Base-by-base conservation (phyloP, 2,113 vertebrate genomes). In the Oreochromis spilurus region DNA sequence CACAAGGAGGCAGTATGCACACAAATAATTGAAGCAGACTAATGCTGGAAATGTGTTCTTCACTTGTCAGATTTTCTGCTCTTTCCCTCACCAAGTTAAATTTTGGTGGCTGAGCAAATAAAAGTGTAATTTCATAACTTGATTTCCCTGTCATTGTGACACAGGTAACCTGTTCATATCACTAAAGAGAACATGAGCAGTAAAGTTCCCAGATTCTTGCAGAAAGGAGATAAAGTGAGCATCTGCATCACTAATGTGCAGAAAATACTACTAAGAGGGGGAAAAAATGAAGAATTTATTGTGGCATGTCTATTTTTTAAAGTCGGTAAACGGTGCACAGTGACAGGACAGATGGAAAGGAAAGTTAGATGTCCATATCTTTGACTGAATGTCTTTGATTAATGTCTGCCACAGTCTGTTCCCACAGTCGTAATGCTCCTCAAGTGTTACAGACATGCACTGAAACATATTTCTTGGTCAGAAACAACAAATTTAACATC, bases 1-100 rank as follows among this genome's bases (percentile, higher is more conserved):
- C 94, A 93, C 90, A 70, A 53, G 94, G 86, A 70, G 94, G 91
- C 93, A 92, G 91, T 79, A 36, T 57, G 36, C 43, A 31, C 86
- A 91, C 82, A 72, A 50, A 65, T 86, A 26, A 29, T 3, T 17
- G 14, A 2, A 52, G 26, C 10, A 50, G 9, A 24, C 2, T 19
- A 72, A 57, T 6, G 7, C 2, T 48, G 26, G 36, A 24, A 34
- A 45, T 21, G 55, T n/a, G 24, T 3, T 16, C 45, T 57, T 24
- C 40, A 60, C 4, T 50, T 36, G 5, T 50, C 58, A 67, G 2
- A 36, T 80, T 62, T 67, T 50, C 53, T 82, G 19, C 31, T 24
- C 19, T 52, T 38, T 85, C 31, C 29, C 72, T 40, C 6, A 53
- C 38, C 55, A 55, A 16, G 34, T 12, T 82, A 29, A 83, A 70